These are phyloP conservation scores for Cosmopolites sordidus DNA, from an alignment of 2,888 invertebrate species.

Conservation along the genomic window DNA sequence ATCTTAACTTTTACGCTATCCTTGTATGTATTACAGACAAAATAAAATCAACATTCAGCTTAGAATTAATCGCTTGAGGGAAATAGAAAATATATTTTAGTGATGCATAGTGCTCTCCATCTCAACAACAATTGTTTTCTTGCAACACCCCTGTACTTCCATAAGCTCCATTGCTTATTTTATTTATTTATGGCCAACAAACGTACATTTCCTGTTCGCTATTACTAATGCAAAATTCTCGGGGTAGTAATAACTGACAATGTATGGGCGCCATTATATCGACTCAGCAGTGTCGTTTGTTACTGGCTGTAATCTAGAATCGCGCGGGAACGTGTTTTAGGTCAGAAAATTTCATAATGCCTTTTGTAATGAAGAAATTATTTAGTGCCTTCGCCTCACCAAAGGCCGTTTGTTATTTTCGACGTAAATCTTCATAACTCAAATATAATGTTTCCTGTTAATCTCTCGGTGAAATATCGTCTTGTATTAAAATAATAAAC, in stretches of 20 bases:
- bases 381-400: not conserved
- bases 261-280: constrained; percentile 24
- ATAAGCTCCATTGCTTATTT: constrained; percentile 5
- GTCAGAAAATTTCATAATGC: constrained; percentile 14
- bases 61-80: too few species aligned
- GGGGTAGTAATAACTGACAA: constrained; percentile 23
- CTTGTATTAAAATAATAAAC: too few species aligned
- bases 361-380: constrained; percentile 14
- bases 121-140: not conserved
- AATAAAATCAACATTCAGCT: too few species aligned
- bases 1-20: too few species aligned
- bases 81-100: too few species aligned
- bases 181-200: constrained; percentile 19
- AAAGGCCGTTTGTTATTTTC: too few species aligned
- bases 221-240: constrained; percentile 27
- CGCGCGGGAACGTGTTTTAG: constrained; percentile 6
- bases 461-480: too few species aligned
- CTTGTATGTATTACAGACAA: too few species aligned
- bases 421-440: too few species aligned
- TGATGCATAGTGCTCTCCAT: too few species aligned
- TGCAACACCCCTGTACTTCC: not conserved
- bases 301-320: constrained; percentile 23
- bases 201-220: constrained; percentile 21
- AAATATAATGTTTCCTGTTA: too few species aligned
- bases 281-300: constrained; percentile 26